A percentile compares a stretch with the other conserved stretches of the same genome.
These are phyloP conservation scores for Tortrix viridana DNA, from an alignment of 2,888 invertebrate genomes.

Conservation along the genomic window DNA sequence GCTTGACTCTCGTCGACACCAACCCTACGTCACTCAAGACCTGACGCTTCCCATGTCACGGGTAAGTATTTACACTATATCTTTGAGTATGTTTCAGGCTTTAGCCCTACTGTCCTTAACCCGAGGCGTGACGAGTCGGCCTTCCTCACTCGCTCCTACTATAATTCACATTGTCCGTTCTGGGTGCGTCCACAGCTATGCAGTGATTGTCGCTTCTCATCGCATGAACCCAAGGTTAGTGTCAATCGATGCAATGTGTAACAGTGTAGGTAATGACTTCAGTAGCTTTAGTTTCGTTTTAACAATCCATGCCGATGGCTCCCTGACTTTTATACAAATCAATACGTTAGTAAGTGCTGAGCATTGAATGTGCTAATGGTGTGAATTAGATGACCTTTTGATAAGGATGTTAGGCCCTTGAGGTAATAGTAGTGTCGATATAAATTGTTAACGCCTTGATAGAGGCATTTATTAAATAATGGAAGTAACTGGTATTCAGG, in stretches of 20 bases:
- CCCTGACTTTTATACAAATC: too few species aligned
- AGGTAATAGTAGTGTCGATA: background rate
- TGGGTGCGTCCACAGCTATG: conserved; percentile 80
- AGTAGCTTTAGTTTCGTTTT: background rate
- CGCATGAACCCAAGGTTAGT: conserved; percentile 69
- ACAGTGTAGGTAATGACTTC: conserved; percentile 37
- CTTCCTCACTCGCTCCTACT: conserved; percentile 70
- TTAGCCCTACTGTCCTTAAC: conserved; percentile 77
- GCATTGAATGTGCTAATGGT: background rate
- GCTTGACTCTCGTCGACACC: too few species aligned
- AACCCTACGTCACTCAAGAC: too few species aligned
- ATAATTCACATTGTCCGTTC: conserved; percentile 73
- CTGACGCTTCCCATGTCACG: too few species aligned
- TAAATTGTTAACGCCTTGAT: background rate
- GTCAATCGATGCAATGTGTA: conserved; percentile 44
- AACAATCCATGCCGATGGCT: background rate
- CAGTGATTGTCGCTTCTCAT: conserved; percentile 82
- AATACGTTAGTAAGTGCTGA: too few species aligned
- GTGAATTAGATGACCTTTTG: background rate
- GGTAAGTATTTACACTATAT: conserved; percentile 24
- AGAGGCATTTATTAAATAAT: background rate
- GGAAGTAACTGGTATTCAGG: too few species aligned
- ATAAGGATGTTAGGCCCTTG: conserved; percentile 2
- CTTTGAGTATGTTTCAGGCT: conserved; percentile 36
- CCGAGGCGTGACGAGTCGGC: conserved; percentile 82